A percentile compares a stretch with the other conserved stretches of the same genome.
These are phyloP conservation scores for Clarias pachynema DNA, from an alignment of 2,797 vertebrate species.

Conservation along the genomic window DNA sequence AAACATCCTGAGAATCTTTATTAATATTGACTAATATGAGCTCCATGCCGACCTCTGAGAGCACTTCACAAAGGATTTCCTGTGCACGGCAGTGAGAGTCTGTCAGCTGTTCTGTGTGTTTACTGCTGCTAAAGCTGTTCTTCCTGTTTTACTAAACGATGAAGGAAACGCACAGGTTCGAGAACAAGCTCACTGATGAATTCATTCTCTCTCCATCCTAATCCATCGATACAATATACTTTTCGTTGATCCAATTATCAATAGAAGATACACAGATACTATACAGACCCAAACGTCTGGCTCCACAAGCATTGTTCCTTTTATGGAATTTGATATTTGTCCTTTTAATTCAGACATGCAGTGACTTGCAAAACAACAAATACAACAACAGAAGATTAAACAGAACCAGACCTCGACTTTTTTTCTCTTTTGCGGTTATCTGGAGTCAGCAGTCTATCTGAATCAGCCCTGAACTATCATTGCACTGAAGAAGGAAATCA, in stretches of 20 bases:
- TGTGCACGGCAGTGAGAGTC: slow-evolving; percentile 14
- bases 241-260: background rate
- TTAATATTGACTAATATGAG: background rate
- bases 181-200: no score
- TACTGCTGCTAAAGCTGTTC: slow-evolving; percentile 3
- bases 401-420: no score
- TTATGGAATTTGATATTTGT: no score
- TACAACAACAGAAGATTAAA: no score
- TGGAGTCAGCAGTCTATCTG: no score
- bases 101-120: slow-evolving; percentile 8
- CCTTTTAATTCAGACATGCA: no score
- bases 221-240: background rate
- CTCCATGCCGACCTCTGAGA: slow-evolving; percentile 37
- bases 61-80: slow-evolving; percentile 53
- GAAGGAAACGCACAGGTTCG: background rate
- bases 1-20: slow-evolving; percentile 17
- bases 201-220: background rate
- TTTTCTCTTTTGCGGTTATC: no score
- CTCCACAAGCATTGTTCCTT: no score
- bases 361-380: no score
- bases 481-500: no score
- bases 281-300: background rate
- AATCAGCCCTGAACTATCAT: no score
- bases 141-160: slow-evolving; percentile 30
- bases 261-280: background rate